Evolutionary conservation across 2,113 vertebrate genomes (phyloP).

Genomic region (Emydura subglobosa): DNA sequence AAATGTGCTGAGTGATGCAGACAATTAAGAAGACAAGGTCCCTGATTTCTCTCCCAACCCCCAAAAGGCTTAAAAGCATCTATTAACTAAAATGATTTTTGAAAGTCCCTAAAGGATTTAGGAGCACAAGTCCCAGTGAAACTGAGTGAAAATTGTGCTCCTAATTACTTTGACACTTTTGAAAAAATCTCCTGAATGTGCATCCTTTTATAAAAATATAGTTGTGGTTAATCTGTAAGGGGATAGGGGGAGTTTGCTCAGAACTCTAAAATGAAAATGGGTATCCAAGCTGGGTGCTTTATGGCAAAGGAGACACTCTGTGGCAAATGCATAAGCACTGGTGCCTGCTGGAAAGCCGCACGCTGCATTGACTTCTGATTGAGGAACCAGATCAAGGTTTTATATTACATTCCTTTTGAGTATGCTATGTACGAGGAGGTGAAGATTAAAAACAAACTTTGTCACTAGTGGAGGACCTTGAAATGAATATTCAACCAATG

Average conservation of each 20-base stretch:
- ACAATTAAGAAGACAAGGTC: neutral
- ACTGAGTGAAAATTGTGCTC: neutral
- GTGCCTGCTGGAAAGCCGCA: neutral
- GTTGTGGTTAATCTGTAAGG: neutral
- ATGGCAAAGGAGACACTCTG: neutral
- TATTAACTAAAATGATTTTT: neutral
- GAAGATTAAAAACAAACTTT: neutral
- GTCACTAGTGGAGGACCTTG: too few species aligned
- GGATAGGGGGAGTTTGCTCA: neutral
- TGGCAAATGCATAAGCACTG: neutral
- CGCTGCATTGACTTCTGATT: neutral
- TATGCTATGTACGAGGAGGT: neutral
- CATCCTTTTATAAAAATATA: neutral
- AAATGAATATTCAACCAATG: fast-evolving
- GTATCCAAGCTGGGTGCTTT: neutral
- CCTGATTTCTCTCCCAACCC: neutral
- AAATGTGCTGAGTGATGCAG: neutral
- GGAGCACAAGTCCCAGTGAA: neutral
- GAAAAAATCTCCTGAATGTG: neutral
- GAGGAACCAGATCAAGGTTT: neutral
- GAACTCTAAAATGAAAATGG: neutral
- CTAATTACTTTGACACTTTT: fast-evolving
- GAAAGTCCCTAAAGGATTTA: neutral
- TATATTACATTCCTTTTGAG: neutral
- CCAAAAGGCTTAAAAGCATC: neutral